These are phyloP conservation scores for Cecropterus lyciades DNA, from an alignment of 1,140 invertebrate genomes.

Conservation along the genomic window DNA sequence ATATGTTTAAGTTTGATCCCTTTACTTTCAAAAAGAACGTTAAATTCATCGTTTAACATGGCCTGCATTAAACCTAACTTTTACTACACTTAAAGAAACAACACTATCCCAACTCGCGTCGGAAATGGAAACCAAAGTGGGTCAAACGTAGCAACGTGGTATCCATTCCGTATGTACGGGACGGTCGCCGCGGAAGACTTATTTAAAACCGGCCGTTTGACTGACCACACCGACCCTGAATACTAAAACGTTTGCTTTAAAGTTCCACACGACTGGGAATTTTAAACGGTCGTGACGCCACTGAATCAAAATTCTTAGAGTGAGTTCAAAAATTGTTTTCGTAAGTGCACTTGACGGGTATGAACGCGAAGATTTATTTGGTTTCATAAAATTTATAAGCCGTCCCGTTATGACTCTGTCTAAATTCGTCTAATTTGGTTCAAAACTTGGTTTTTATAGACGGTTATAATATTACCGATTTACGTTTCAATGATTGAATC, in stretches of 20 bases:
- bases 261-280: constrained; percentile 9
- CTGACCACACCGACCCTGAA: constrained; percentile 19
- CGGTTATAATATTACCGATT: too few relatives aligned
- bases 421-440: too few relatives aligned
- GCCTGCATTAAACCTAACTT: too few relatives aligned
- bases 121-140: constrained; percentile 7
- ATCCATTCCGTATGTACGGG: constrained; percentile 13
- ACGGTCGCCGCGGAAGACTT: constrained; percentile 15
- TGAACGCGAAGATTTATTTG: neutral
- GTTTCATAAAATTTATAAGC: neutral
- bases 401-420: too few relatives aligned
- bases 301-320: constrained; percentile 8
- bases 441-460: too few relatives aligned
- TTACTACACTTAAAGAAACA: neutral
- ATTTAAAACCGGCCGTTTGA: constrained; percentile 27
- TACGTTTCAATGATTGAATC: too few relatives aligned
- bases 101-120: neutral
- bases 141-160: constrained; percentile 7
- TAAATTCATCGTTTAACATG: too few relatives aligned
- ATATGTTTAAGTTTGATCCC: neutral
- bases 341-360: constrained; percentile 1
- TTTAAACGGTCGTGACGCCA: constrained; percentile 11
- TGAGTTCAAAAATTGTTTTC: constrained; percentile 11
- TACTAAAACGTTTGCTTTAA: constrained; percentile 24
- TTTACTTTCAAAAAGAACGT: neutral